Evolutionary conservation across 2,888 invertebrate species (phyloP), one percentile per base, ranked within the genome.

Genomic region (Cerastis rubricosa): DNA sequence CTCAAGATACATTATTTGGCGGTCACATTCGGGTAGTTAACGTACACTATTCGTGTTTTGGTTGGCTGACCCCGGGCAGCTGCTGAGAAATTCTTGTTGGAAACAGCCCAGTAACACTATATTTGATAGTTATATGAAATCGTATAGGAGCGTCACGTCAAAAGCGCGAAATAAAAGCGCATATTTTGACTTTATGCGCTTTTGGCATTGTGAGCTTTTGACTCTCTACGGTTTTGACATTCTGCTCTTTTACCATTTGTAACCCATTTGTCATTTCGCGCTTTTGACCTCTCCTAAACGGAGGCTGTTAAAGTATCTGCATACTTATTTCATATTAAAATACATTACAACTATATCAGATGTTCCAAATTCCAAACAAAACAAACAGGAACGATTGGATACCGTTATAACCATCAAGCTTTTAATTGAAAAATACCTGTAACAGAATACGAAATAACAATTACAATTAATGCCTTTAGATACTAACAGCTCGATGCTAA

Each of bases 391-490:
- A 67, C 72, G 76, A 83, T 81, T 84, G 81, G 69, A 86, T 78
- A 81, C 9, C 80, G 73, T 67, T 89, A 89, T 81, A 89, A 89
- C 85, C 75, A 87, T 85, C 72, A 81, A 76, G 76, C 78, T 87
- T 86, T 89, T 88, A 88, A 90, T 90, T 88, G 85, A 88, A 90
- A 85, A 89, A 90, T 88, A 89, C 84, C 81, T 87, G 85, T 85
- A 83, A 78, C 85, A 81, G 86, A 85, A 88, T 85, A 81, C 82
- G 84, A 88, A 90, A 91, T 89, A 89, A 91, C 89, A 86, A 89
- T 91, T 92, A 91, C 83, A 78, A 89, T 89, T 85, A 91, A 91
- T 90, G 90, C 88, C 90, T 89, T 85, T n/a, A n/a, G n/a, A 83
- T 84, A 85, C 85, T 86, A 87, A 90, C 91, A 89, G 87, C 85